phyloP scores from a whole-genome alignment of 2,797 vertebrate species.

The Cuculus canorus region DNA sequence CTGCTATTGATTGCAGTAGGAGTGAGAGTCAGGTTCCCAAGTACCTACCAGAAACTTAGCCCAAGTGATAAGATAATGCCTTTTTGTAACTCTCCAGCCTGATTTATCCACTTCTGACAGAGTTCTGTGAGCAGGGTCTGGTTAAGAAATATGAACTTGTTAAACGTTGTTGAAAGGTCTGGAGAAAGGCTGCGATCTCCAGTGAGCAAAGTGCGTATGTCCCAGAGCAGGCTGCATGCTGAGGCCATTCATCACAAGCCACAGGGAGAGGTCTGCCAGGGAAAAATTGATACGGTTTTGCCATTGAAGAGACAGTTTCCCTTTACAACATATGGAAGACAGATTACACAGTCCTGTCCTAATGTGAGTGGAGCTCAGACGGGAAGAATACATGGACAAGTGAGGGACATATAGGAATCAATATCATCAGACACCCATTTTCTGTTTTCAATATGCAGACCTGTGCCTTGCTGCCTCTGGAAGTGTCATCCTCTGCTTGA shows the following conservation, averaged over 20 bases:
- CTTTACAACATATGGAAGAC: slow-evolving; percentile 65
- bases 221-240: slow-evolving; percentile 51
- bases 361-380: background rate
- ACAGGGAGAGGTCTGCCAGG: slow-evolving; percentile 34
- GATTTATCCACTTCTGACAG: slow-evolving; percentile 59
- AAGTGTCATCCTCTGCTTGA: background rate
- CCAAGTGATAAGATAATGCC: slow-evolving; percentile 40
- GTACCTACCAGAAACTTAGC: background rate
- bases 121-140: background rate
- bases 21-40: background rate
- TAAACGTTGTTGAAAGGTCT: slow-evolving; percentile 70
- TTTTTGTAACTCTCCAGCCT: slow-evolving; percentile 25
- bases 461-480: background rate
- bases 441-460: slow-evolving; percentile 8
- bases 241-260: slow-evolving; percentile 62
- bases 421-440: background rate
- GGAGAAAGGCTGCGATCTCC: slow-evolving; percentile 52
- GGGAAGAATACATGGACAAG: background rate
- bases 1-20: background rate
- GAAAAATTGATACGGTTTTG: slow-evolving; percentile 47
- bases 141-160: slow-evolving; percentile 69
- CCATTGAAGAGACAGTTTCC: slow-evolving; percentile 59
- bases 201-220: slow-evolving; percentile 20
- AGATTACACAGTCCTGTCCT: background rate
- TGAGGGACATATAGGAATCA: background rate